These are phyloP conservation scores for Drosophila obscura DNA, from an alignment of 1,140 invertebrate species.

Conservation along the genomic window DNA sequence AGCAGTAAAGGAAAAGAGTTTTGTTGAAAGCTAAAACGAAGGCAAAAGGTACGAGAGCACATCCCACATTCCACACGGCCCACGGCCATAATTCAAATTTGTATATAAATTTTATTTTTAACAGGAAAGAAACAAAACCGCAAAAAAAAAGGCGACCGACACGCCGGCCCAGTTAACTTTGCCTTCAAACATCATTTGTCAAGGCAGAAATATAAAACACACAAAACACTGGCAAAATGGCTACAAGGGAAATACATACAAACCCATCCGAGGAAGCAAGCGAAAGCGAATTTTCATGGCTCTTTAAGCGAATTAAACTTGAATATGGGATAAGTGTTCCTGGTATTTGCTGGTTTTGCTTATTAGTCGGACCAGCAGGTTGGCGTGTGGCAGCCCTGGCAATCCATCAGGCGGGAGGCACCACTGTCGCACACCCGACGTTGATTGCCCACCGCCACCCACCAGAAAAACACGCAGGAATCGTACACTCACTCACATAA, in stretches of 20 bases:
- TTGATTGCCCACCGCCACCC: slow-evolving; percentile 52
- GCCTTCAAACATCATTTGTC: slow-evolving; percentile 66
- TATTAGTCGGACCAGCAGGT: slow-evolving; percentile 39
- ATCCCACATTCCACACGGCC: slow-evolving; percentile 4
- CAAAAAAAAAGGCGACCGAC: slow-evolving; percentile 47
- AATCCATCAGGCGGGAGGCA: slow-evolving; percentile 49
- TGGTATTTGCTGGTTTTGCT: slow-evolving; percentile 15
- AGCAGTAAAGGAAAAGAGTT: slow-evolving; percentile 48
- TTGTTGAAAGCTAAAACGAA: slow-evolving; percentile 61
- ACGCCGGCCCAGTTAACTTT: slow-evolving; percentile 59
- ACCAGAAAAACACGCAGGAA: too few relatives aligned
- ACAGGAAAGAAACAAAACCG: slow-evolving; percentile 6
- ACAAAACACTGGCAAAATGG: slow-evolving; percentile 12
- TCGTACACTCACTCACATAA: slow-evolving; percentile 3
- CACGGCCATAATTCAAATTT: slow-evolving; percentile 69
- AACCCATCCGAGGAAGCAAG: background rate
- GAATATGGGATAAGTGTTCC: background rate
- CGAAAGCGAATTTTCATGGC: slow-evolving; percentile 52
- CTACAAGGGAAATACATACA: slow-evolving; percentile 30
- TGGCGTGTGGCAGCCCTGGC: slow-evolving; percentile 30
- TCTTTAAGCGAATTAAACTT: slow-evolving; percentile 35
- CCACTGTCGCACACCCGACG: slow-evolving; percentile 49
- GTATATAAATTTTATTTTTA: slow-evolving; percentile 52
- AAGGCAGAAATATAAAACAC: slow-evolving; percentile 31
- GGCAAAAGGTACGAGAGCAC: slow-evolving; percentile 36